These are phyloP conservation scores for Nephrotoma guestfalica DNA, from an alignment of 2,888 invertebrate genomes.

Conservation along the genomic window DNA sequence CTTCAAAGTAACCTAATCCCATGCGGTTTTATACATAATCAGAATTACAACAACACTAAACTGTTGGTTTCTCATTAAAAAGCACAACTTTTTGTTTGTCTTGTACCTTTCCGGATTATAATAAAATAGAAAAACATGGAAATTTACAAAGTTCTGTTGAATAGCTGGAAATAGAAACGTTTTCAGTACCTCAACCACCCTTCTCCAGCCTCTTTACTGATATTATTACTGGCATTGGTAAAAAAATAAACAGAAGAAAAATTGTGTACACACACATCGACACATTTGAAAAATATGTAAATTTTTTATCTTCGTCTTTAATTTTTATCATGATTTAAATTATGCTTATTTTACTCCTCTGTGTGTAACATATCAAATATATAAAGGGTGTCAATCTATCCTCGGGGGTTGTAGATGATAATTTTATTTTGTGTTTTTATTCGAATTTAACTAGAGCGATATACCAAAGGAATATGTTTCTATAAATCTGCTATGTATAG, in stretches of 20 bases:
- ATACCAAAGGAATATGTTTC: not conserved
- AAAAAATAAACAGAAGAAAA: not conserved
- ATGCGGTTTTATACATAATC: not conserved
- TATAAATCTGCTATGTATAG: not conserved
- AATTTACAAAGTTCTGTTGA: not conserved
- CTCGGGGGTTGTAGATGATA: not conserved
- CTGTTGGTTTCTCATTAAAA: not conserved
- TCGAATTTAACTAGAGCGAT: not conserved
- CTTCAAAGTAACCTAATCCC: not conserved
- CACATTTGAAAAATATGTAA: not conserved
- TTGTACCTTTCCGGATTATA: not conserved
- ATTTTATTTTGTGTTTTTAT: not conserved
- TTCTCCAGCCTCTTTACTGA: not conserved
- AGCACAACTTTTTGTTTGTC: not conserved
- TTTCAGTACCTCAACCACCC: not conserved
- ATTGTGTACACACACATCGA: not conserved
- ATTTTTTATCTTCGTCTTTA: not conserved
- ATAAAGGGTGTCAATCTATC: not conserved
- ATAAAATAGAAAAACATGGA: not conserved
- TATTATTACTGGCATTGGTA: not conserved
- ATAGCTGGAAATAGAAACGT: not conserved
- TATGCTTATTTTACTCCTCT: not conserved
- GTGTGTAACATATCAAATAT: not conserved
- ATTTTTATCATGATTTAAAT: not conserved
- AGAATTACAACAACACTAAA: not conserved